Base-by-base conservation (phyloP, 2,888 invertebrate species). In the Barypeithes pellucidus region DNA sequence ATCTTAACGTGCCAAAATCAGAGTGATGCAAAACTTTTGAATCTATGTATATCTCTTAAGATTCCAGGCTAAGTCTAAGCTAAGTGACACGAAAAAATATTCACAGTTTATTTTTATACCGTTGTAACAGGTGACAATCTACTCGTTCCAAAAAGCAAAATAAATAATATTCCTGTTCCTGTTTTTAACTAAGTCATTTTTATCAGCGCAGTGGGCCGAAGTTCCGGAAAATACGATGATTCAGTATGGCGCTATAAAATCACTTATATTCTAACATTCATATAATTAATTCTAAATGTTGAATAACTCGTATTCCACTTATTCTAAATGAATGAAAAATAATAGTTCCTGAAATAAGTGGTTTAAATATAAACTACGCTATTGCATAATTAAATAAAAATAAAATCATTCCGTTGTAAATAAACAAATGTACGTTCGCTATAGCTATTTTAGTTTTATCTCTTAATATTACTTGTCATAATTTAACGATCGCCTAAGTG, bases 401-500 rank as follows among this genome's bases (percentile, higher is more conserved):
- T 60, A 41, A 41, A 41, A 60, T 16, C 41, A 20, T 41, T 1
- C 0, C 12, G 60, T 11, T 39, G 41, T 39, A 60, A 60, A 60
- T 41, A 60, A 60, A 41, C 60, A 20, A 41, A 39, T 60, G 8
- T 22, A 8, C 3, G 12, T 41, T 60, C 12, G 22, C 41, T 60
- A 20, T 60, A 20, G 20, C 60, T 60, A 60, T 57, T 57, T 57
- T 16, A 16, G 57, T 57, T 33, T 33, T 60, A 60, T 60, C 60
- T 60, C 12, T 8, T 20, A 72, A 61, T 73, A 22, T 9, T 22
- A 11, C 8, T 18, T 12, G 47, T 47, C 20, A 45, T 45, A 45
- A 45, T 16, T 16, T n/a, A 45, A 16, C 14, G 14, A 45, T 16
- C 16, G 43, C 16, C 16, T 45, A 16, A 8, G 7, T 29, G 29